These are phyloP conservation scores for Thinocorus orbignyianus DNA, from an alignment of 2,113 vertebrate species.

Conservation along the genomic window DNA sequence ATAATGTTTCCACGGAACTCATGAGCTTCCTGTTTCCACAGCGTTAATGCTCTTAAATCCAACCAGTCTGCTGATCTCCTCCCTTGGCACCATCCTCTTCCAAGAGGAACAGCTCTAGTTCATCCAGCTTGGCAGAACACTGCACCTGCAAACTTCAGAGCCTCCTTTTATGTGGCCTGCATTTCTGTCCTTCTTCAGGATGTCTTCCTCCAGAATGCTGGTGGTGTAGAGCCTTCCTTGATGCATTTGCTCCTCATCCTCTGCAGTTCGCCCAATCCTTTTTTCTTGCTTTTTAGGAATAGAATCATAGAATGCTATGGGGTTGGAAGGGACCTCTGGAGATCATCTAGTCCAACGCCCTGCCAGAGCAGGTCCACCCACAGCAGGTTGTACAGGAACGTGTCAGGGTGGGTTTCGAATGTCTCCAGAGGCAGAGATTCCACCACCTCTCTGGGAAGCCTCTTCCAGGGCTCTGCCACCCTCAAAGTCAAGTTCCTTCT, in stretches of 20 bases:
- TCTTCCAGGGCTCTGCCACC: no score
- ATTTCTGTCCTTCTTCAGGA: background rate
- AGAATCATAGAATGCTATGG: no score
- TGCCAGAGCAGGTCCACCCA: no score
- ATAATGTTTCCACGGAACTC: background rate
- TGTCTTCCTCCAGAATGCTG: background rate
- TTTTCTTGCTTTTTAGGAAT: background rate
- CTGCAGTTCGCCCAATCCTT: background rate
- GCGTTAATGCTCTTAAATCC: background rate
- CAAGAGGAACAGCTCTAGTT: background rate
- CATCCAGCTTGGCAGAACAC: background rate
- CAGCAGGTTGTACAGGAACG: no score
- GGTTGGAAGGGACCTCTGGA: no score
- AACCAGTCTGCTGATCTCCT: background rate
- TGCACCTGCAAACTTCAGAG: background rate
- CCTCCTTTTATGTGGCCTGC: background rate
- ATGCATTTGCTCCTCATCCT: background rate
- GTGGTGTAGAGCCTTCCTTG: background rate
- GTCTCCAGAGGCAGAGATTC: no score
- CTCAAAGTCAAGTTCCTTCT: no score
- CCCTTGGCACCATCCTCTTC: background rate
- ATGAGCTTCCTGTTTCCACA: background rate
- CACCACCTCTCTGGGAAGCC: no score
- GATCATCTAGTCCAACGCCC: no score
- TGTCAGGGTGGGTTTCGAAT: no score